Percentiles rank a stretch among this genome's conserved stretches.
phyloP scores from a whole-genome alignment of 2,797 vertebrate species.

The Pseudotriccus pelzelni region DNA sequence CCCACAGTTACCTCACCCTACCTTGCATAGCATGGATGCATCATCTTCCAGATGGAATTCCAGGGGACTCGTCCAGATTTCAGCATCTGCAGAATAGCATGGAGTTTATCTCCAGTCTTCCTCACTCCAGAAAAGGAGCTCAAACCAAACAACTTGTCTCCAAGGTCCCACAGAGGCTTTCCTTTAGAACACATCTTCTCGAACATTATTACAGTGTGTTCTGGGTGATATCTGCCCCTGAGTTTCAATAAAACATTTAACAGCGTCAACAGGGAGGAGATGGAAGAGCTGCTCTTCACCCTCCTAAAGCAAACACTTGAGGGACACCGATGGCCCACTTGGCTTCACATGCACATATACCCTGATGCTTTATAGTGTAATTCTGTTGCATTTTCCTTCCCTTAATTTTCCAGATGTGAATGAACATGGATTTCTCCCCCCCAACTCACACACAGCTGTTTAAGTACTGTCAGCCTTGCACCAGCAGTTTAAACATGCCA shows the following conservation, averaged over 20 bases:
- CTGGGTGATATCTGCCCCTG: neutral
- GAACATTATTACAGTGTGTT: neutral
- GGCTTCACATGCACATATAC: rapidly evolving
- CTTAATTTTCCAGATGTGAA: neutral
- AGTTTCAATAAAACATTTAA: neutral
- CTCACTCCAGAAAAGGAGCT: neutral
- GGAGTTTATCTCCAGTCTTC: neutral
- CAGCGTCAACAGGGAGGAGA: neutral
- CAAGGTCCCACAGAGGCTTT: rapidly evolving
- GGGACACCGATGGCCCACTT: neutral
- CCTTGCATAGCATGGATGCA: neutral
- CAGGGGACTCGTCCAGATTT: neutral
- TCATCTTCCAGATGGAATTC: neutral
- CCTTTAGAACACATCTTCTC: neutral
- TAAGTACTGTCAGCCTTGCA: neutral
- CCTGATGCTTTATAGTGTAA: neutral
- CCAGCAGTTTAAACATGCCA: neutral
- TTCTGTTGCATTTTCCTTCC: neutral
- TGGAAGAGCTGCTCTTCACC: neutral
- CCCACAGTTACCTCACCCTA: neutral
- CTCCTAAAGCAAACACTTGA: neutral
- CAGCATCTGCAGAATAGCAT: neutral
- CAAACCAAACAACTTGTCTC: neutral
- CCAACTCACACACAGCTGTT: neutral
- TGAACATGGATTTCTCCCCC: rapidly evolving